Conservation (phyloP, 2,113 vertebrate genomes). For the Xiphophorus hellerii region DNA sequence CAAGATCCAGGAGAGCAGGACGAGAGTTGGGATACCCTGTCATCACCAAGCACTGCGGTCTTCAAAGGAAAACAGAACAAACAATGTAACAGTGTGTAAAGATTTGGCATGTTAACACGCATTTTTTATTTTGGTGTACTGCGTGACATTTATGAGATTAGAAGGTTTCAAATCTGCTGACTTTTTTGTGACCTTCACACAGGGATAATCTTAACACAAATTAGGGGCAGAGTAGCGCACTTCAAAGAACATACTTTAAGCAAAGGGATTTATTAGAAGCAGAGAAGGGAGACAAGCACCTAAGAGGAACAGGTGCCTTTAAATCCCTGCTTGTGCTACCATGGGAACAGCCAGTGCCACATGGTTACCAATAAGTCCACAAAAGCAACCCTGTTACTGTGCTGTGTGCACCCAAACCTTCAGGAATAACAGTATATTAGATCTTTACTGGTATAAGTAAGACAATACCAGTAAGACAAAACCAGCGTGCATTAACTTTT, state of each 20-base stretch:
- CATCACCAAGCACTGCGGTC: constrained; percentile 98
- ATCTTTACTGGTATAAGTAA: no score
- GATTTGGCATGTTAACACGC: no score
- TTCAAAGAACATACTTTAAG: constrained; percentile 79
- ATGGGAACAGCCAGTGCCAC: constrained; percentile 47
- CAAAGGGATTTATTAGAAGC: constrained; percentile 56
- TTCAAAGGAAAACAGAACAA: constrained; percentile 60
- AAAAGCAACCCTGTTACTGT: background rate
- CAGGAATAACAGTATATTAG: background rate
- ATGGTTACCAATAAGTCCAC: background rate
- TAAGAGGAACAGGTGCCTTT: constrained; percentile 34
- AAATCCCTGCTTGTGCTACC: constrained; percentile 62
- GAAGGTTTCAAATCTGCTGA: background rate
- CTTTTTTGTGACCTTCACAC: constrained; percentile 40
- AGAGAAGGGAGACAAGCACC: constrained; percentile 23
- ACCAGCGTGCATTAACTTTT: no score
- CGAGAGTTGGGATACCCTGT: constrained; percentile 93
- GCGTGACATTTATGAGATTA: background rate
- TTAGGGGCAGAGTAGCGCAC: constrained; percentile 53
- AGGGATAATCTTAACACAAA: constrained; percentile 8
- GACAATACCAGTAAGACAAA: no score
- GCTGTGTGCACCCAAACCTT: background rate
- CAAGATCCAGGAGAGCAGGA: constrained; percentile 93
- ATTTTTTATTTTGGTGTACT: no score
- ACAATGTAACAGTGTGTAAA: no score